Base-by-base conservation (phyloP, 2,113 vertebrate species). In the Paramormyrops kingsleyae region DNA sequence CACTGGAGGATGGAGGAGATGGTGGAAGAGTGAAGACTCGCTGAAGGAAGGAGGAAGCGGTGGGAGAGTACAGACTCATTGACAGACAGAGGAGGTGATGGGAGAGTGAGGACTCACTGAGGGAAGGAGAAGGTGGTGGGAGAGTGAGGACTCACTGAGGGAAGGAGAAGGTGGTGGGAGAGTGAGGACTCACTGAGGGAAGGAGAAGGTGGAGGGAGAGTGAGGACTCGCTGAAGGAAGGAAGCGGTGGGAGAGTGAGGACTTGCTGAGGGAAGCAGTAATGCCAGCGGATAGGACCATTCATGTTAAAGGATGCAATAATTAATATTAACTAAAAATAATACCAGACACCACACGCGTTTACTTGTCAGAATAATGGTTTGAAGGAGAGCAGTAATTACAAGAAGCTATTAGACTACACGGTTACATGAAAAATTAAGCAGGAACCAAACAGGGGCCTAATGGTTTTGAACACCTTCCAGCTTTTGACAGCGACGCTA, bases 301-400 rank as follows among this genome's bases (percentile, higher is more conserved):
- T 93, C 93, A 91, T 92, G 91, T 93, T 44, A 31, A 85, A 85
- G 91, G 66, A 90, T 92, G 92, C 93, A 91, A 94, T 94, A 93
- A 93, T 95, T 93, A 94, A 91, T 93, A 92, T 90, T 92, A 94
- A 94, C 95, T 96, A 95, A 96, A 95, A 96, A 96, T 96, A 96
- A 95, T 93, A 94, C 88, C 56, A 62, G 24, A n/a, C 90, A 93
- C 92, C 90, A 93, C 90, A 90, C 90, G 91, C 91, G 74, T 74
- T 89, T 86, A 91, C 90, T 91, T 91, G 92, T 84, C 86, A 94
- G 94, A 94, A 92, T 92, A 94, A 94, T 94, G 90, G 92, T 91
- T 89, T 88, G 88, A 91, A 90, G 90, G 92, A 92, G 92, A 92
- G 92, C 89, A 90, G 95, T 95, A 94, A 96, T 95, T 95, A 96